phyloP scores from a whole-genome alignment of 2,113 vertebrate genomes.

The Python bivittatus region DNA sequence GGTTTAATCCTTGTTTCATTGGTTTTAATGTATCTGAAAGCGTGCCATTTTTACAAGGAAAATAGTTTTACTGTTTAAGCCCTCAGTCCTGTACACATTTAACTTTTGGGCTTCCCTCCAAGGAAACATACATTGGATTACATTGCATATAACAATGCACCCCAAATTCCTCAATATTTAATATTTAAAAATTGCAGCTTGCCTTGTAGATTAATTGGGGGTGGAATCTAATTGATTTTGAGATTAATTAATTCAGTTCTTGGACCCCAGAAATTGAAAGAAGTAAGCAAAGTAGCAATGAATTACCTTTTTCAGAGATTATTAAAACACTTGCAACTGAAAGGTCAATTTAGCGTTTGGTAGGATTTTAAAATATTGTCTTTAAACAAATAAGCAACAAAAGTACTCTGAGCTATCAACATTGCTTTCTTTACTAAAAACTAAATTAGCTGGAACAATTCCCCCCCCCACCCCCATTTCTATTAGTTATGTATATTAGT shows the following conservation, averaged over 20 bases:
- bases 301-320: not conserved
- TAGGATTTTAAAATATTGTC: not conserved
- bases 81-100: not conserved
- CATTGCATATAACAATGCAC: not conserved
- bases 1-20: not conserved
- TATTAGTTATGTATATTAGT: no score
- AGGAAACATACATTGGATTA: not conserved
- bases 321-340: not conserved
- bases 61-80: not conserved
- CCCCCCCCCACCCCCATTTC: no score
- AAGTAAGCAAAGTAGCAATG: not conserved
- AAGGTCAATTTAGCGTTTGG: not conserved
- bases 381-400: not conserved
- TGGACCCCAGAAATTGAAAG: not conserved
- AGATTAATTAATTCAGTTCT: not conserved
- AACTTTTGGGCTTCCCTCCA: not conserved
- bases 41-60: not conserved
- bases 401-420: not conserved
- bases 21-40: not conserved
- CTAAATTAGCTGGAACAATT: no score
- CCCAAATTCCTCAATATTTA: not conserved
- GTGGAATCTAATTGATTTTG: not conserved
- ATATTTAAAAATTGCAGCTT: not conserved
- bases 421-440: not conserved
- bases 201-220: not conserved